Evolutionary conservation across 2,888 invertebrate genomes (phyloP).

Genomic region (Pollenia griseotomentosa): DNA sequence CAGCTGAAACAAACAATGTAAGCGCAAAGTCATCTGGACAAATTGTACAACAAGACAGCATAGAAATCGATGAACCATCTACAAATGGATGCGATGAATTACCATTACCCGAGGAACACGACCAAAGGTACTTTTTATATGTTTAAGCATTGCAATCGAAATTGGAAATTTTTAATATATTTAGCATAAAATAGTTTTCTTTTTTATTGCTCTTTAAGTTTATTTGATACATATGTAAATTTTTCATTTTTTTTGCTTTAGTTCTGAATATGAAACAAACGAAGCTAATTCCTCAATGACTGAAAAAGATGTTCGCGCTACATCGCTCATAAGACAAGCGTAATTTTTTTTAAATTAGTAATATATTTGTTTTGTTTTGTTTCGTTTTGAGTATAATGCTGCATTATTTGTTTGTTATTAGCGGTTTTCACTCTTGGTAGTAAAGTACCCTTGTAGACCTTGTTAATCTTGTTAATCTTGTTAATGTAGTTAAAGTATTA

Average conservation of each 20-base stretch:
- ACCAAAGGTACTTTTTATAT: slow-evolving; percentile 68
- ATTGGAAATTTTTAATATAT: slow-evolving; percentile 14
- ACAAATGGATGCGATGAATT: slow-evolving; percentile 82
- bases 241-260: slow-evolving; percentile 77
- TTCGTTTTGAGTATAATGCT: slow-evolving; percentile 31
- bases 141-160: background rate
- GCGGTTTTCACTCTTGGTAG: background rate
- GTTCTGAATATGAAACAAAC: slow-evolving; percentile 76
- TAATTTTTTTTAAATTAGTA: slow-evolving; percentile 75
- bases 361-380: slow-evolving; percentile 44
- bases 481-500: slow-evolving; percentile 50
- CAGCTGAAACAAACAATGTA: slow-evolving; percentile 76
- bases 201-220: slow-evolving; percentile 41
- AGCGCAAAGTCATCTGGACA: slow-evolving; percentile 75
- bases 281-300: slow-evolving; percentile 77
- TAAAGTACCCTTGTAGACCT: background rate
- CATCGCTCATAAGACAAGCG: slow-evolving; percentile 80
- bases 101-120: slow-evolving; percentile 80
- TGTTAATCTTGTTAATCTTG: slow-evolving; percentile 47
- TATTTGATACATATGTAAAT: slow-evolving; percentile 49
- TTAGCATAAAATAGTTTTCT: background rate
- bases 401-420: slow-evolving; percentile 11
- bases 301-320: slow-evolving; percentile 77
- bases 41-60: slow-evolving; percentile 82
- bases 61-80: slow-evolving; percentile 83